Conservation (phyloP, 2,888 invertebrate genomes). For the Hemicrepidius hirtus region DNA sequence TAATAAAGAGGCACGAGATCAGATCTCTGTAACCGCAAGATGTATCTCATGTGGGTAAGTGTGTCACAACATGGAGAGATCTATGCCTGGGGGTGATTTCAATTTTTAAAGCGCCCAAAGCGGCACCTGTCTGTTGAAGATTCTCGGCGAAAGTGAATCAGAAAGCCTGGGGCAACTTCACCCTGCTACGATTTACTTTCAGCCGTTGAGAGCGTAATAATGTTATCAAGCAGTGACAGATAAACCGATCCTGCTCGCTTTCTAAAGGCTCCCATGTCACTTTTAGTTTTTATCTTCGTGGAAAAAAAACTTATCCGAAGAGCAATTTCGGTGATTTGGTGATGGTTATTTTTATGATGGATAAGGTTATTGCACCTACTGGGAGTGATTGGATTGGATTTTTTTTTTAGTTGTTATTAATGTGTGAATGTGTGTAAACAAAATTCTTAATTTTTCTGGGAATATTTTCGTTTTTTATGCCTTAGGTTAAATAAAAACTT, state of each 20-base stretch:
- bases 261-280: constrained; percentile 17
- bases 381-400: background rate
- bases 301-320: background rate
- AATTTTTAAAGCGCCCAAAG: constrained; percentile 40
- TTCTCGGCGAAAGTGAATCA: constrained; percentile 49
- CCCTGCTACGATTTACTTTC: constrained; percentile 50
- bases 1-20: constrained; percentile 6
- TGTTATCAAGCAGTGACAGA: constrained; percentile 27
- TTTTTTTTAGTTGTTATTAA: constrained; percentile 4
- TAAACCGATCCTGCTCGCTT: constrained; percentile 25
- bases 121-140: constrained; percentile 47
- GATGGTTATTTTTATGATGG: background rate
- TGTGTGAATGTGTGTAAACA: background rate
- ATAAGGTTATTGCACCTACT: background rate
- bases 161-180: constrained; percentile 33
- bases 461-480: constrained; percentile 7
- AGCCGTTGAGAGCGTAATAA: constrained; percentile 30
- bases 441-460: background rate
- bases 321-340: background rate
- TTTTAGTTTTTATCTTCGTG: constrained; percentile 18
- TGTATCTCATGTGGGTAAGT: constrained; percentile 44
- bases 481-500: background rate
- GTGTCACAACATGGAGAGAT: constrained; percentile 40
- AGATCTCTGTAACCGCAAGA: constrained; percentile 16
- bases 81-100: constrained; percentile 44